Evolutionary conservation across 2,113 vertebrate species (phyloP), one percentile per base, ranked within the genome.

Genomic region (Guaruba guarouba): DNA sequence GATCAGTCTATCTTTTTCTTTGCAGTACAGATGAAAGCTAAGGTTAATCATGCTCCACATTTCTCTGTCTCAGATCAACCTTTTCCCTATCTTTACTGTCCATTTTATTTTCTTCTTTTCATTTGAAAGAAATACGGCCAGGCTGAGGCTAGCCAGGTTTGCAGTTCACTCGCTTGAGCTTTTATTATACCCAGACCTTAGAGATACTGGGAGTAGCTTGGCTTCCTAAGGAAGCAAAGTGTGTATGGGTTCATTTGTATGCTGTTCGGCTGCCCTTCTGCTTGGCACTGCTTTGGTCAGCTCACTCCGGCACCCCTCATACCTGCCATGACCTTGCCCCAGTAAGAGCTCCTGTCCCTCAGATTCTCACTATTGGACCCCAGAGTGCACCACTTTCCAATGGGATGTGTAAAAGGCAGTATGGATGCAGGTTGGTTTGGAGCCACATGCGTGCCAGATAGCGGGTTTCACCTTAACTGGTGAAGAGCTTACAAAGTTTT

Each of bases 101-200:
- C 54, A 52, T 93, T 85, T 86, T 86, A 86, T 94, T 95, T 88
- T 93, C 69, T 90, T 94, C 33, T 44, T 92, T 94, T 62, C 24
- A 33, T 64, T 48, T 80, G 71, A 70, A 75, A 68, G 69, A 94
- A 90, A 80, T 74, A 78, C 20, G 39, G 67, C 48, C 73, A 63
- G 49, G 71, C 37, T 82, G 84, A 78, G 57, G 73, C 74, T 85
- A 77, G 39, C 41, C 39, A 69, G 49, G 59, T 92, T 84, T 88
- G 79, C 43, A 31, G 49, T 80, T 91, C 0, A 1, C 57, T 83
- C 31, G 52, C 37, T 31, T 86, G 49, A 80, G 57, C 39, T 83
- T 92, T 83, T 81, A 64, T 88, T 89, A 23, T 39, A 59, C 71
- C 17, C 23, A 71, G 39, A 71, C 52, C n/a, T 48, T 44, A 68